Conservation (phyloP, 2,888 invertebrate genomes). For the Drosophila anomelani region DNA sequence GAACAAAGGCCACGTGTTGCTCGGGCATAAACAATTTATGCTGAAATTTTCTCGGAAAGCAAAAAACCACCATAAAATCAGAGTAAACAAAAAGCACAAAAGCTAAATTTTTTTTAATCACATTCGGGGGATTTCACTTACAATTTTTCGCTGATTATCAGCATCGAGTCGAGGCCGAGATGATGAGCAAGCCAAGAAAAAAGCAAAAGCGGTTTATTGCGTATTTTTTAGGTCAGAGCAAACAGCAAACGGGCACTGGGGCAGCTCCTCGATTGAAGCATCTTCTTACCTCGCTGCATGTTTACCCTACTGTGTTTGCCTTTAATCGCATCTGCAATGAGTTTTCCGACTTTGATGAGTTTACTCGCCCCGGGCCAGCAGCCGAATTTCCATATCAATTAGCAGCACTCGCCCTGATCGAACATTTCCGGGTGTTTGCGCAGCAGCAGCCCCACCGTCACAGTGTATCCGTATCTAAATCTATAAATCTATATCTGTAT, state of each 20-base stretch:
- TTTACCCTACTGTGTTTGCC: conserved; percentile 51
- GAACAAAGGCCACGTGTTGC: conserved; percentile 42
- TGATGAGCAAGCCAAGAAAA: conserved; percentile 25
- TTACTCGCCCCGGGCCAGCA: conserved; percentile 19
- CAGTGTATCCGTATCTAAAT: conserved; percentile 7
- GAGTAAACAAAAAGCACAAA: conserved; percentile 21
- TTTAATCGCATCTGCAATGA: conserved; percentile 61
- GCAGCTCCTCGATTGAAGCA: conserved; percentile 10
- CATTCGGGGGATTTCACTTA: conserved; percentile 31
- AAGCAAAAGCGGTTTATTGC: conserved; percentile 38
- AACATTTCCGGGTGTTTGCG: conserved; percentile 49
- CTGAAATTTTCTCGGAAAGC: conserved; percentile 14
- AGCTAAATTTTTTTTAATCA: conserved; percentile 11
- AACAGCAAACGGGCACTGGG: conserved; percentile 31
- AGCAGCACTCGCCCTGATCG: conserved; percentile 38
- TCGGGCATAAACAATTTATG: conserved; percentile 34
- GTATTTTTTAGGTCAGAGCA: conserved; percentile 48
- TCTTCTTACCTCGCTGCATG: conserved; percentile 72
- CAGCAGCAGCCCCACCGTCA: conserved; percentile 20
- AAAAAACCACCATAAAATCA: conserved; percentile 10
- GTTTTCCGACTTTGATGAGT: conserved; percentile 53
- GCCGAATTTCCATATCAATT: conserved; percentile 55
- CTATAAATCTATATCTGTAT: conserved; percentile 7
- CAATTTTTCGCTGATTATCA: conserved; percentile 33
- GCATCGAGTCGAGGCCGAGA: conserved; percentile 5